Conservation (phyloP, 2,797 vertebrate species). For the Cuniculus paca region DNA sequence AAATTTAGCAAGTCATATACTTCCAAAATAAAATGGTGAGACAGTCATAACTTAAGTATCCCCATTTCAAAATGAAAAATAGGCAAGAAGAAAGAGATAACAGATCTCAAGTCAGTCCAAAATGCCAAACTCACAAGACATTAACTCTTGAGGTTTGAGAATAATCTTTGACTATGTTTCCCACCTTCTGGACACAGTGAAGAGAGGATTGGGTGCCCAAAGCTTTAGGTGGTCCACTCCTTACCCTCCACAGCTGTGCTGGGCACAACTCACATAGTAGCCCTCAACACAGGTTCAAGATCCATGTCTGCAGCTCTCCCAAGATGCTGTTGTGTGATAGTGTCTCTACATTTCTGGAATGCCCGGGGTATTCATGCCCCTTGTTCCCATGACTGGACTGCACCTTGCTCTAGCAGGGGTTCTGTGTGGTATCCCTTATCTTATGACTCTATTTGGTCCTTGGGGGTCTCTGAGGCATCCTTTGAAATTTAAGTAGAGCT, state of each 20-base stretch:
- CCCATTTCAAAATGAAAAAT: neutral
- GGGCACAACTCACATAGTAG: fast-evolving
- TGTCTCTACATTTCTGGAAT: neutral
- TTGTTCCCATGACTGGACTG: too few species aligned
- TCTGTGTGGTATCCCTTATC: neutral
- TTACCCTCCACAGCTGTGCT: neutral
- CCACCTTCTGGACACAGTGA: neutral
- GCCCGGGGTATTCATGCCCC: neutral
- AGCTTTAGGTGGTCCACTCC: too few species aligned
- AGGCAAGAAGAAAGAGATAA: neutral
- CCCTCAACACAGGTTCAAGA: neutral
- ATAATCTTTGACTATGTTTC: neutral
- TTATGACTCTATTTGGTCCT: neutral
- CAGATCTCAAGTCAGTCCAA: neutral
- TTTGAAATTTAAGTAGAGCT: neutral
- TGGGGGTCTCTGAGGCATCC: neutral
- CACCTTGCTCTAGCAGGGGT: neutral
- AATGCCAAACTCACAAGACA: neutral
- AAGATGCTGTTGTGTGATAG: neutral
- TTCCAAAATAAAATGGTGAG: neutral
- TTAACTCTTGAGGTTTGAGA: neutral
- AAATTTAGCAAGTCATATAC: neutral
- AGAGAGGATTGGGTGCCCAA: neutral
- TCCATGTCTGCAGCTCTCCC: neutral
- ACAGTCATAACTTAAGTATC: neutral